Conservation (phyloP, 2,797 vertebrate species). For the Sternotherus odoratus region DNA sequence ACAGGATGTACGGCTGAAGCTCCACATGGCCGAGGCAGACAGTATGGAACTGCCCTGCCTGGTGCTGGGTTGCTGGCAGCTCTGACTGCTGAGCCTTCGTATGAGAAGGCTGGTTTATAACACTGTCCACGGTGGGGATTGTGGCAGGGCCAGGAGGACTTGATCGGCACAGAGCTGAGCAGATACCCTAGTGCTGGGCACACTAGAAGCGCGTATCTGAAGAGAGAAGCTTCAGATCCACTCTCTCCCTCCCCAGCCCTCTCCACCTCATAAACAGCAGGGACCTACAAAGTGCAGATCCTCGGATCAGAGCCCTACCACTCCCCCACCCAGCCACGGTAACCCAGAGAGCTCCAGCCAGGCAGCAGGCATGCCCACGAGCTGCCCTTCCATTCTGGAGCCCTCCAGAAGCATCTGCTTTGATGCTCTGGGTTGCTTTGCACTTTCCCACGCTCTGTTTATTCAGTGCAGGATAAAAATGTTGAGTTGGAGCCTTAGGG, state of each 20-base stretch:
- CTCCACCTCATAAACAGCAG: neutral
- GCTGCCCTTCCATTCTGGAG: neutral
- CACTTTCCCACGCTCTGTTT: neutral
- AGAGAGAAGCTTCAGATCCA: neutral
- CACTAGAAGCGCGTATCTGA: neutral
- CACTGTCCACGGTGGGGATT: accelerated
- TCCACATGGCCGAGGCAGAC: accelerated
- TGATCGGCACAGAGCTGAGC: too few relatives aligned
- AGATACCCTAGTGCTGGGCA: too few relatives aligned
- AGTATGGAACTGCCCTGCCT: neutral
- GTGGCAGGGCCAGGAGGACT: neutral
- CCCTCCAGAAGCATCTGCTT: neutral
- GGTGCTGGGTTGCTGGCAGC: accelerated
- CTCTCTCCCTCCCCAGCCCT: neutral
- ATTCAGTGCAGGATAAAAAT: neutral
- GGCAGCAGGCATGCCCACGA: neutral
- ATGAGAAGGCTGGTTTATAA: neutral
- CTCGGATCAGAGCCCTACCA: neutral
- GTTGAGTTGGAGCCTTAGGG: accelerated
- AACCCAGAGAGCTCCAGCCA: neutral
- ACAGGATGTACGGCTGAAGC: neutral
- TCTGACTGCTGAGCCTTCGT: neutral
- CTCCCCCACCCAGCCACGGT: accelerated
- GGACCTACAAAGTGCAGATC: neutral
- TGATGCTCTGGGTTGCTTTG: accelerated